phyloP scores from a whole-genome alignment of 2,797 vertebrate genomes.

The Smutsia temminckii region DNA sequence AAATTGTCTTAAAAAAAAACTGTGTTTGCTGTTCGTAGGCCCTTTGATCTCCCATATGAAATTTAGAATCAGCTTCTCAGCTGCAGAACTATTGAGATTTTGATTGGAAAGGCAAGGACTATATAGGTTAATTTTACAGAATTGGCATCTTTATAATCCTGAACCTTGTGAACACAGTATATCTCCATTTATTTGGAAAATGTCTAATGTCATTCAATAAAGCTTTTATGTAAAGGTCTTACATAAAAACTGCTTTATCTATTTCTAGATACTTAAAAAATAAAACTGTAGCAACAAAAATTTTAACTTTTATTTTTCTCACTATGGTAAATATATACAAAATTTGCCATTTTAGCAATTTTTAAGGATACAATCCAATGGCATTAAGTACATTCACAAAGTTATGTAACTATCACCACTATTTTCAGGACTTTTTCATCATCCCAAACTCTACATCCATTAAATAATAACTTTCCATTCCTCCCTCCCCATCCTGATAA shows the following conservation, averaged over 20 bases:
- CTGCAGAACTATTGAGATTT: not conserved
- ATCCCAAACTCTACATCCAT: not conserved
- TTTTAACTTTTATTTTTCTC: not conserved
- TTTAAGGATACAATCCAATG: not conserved
- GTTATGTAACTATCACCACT: not conserved
- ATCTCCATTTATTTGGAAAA: slow-evolving; percentile 13
- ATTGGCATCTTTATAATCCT: not conserved
- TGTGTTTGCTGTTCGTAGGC: not conserved
- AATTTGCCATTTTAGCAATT: not conserved
- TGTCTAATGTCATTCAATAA: not conserved
- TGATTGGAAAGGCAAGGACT: not conserved
- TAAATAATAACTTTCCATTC: not conserved
- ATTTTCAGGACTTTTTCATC: not conserved
- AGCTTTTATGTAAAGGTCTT: not conserved
- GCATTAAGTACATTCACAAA: not conserved
- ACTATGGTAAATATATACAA: not conserved
- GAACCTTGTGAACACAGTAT: not conserved
- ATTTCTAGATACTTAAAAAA: not conserved
- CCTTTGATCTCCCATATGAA: not conserved
- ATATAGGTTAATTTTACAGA: not conserved
- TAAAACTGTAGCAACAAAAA: no score
- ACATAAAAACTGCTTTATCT: not conserved
- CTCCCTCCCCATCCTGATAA: not conserved
- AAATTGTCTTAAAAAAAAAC: not conserved
- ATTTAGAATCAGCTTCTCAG: not conserved